phyloP scores from a whole-genome alignment of 2,888 invertebrate genomes.

The Aphodius sticticus region DNA sequence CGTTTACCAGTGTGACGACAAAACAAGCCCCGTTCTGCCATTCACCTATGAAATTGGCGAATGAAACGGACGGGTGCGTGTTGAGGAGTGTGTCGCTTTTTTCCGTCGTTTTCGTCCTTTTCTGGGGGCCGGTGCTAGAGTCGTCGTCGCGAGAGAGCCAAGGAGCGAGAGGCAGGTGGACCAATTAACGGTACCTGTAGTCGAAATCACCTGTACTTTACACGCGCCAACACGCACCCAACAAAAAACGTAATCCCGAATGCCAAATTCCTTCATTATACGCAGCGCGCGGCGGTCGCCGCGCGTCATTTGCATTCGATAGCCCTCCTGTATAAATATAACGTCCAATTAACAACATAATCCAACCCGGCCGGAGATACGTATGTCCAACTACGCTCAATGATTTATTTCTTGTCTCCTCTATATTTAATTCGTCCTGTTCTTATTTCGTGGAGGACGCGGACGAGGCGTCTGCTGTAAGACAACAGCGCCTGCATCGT shows the following conservation, averaged over 20 bases:
- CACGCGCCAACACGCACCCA: slow-evolving; percentile 48
- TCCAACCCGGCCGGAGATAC: not conserved
- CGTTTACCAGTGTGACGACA: too few relatives aligned
- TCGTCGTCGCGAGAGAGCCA: slow-evolving; percentile 4
- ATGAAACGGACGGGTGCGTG: too few relatives aligned
- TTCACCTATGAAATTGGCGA: too few relatives aligned
- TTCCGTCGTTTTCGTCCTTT: not conserved
- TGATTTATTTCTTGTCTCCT: slow-evolving; percentile 19
- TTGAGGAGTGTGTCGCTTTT: too few relatives aligned
- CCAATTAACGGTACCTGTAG: slow-evolving; percentile 61
- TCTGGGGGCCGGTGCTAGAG: slow-evolving; percentile 14
- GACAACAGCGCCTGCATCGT: not conserved
- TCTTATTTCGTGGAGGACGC: not conserved
- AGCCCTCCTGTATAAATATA: slow-evolving; percentile 21
- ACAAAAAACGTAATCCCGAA: slow-evolving; percentile 33
- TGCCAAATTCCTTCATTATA: slow-evolving; percentile 33
- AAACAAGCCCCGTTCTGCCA: too few relatives aligned
- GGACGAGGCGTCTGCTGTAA: not conserved
- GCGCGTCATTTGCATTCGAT: slow-evolving; percentile 23
- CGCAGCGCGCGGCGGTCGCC: slow-evolving; percentile 9
- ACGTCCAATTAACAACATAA: slow-evolving; percentile 20
- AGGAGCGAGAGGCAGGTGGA: slow-evolving; percentile 52
- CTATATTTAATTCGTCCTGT: slow-evolving; percentile 5
- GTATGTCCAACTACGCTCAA: slow-evolving; percentile 1
- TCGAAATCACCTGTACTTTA: slow-evolving; percentile 58